Base-by-base conservation (phyloP, 1,140 invertebrate species). In the Marisa cornuarietis region DNA sequence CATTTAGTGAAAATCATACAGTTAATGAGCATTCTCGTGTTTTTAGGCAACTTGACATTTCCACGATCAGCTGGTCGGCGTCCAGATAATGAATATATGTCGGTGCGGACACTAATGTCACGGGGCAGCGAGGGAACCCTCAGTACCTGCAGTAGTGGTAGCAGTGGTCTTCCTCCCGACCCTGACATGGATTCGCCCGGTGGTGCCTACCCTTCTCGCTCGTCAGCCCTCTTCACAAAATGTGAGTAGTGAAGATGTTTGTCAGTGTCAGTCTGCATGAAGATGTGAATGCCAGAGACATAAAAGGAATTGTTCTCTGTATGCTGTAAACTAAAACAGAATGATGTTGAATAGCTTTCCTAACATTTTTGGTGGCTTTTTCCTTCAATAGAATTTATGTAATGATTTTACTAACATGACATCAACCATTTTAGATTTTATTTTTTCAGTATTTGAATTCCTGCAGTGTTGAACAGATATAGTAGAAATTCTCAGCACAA, bases 131-230 rank as follows among this genome's bases (percentile, higher is more conserved):
- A 88, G 79, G 86, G 88, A 20, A 86, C 89, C 2, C 81, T 87
- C 8, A 84, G 81, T 58, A 83, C 82, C 2, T 79, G 85, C 78
- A 87, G 86, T 78, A 88, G 85, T 31, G 88, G 86, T 74, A 88
- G 87, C 79, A 89, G 88, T 72, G 87, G 89, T 49, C 83, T 87
- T 77, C 87, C 85, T 42, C 83, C 86, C 0, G 89, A 88, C 54
- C 85, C 84, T 3, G 89, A 90, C 81, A 82, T 84, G 80, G 89
- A 90, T 76, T 89, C 88, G 0, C 89, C 89, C 0, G 88, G 88
- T 31, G 87, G 87, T n/a, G 85, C 82, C 76, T 84, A 80, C 58
- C 81, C 82, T 26, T 76, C 81, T 18, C 73, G 82, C 31, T 74
- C 79, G 66, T 84, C 84, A 79, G 82, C 84, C 49, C 80, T 86